Percentiles rank a stretch among this genome's conserved stretches.
Conservation (phyloP, 1,140 invertebrate genomes). For the Drosophila sproati region DNA sequence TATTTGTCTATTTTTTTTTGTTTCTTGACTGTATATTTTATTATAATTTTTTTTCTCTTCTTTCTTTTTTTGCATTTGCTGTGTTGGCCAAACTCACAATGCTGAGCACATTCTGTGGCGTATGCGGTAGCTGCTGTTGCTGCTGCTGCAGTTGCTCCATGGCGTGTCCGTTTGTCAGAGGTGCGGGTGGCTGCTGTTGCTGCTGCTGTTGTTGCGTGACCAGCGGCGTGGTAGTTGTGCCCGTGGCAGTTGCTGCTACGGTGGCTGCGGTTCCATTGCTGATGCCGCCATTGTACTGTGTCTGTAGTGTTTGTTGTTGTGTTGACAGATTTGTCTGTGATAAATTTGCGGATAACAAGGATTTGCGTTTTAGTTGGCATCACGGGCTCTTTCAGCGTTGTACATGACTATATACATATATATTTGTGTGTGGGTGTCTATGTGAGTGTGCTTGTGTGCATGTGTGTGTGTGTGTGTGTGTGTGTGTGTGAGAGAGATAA, state of each 20-base stretch:
- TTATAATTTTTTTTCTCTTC: conserved; percentile 60
- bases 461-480: conserved; percentile 5
- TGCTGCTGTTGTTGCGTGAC: conserved; percentile 53
- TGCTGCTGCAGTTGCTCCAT: conserved; percentile 72
- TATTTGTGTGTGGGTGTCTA: conserved; percentile 22
- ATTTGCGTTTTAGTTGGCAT: conserved; percentile 79
- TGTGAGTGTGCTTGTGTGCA: conserved; percentile 24
- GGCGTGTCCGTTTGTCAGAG: conserved; percentile 79
- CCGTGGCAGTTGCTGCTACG: conserved; percentile 38
- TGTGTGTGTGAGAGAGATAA: conserved; percentile 21
- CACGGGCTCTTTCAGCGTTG: conserved; percentile 38
- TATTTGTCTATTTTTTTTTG: conserved; percentile 6
- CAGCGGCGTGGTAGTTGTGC: conserved; percentile 45
- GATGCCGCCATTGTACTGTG: conserved; percentile 74
- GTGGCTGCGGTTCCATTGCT: conserved; percentile 44
- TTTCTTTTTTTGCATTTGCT: conserved; percentile 28
- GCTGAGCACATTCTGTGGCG: conserved; percentile 79
- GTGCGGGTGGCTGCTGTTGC: conserved; percentile 48
- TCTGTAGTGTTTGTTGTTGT: conserved; percentile 67
- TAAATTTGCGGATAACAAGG: conserved; percentile 83
- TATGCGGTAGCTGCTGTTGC: conserved; percentile 67
- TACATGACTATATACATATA: conserved; percentile 27
- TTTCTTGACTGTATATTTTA: conserved; percentile 68
- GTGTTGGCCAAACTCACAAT: conserved; percentile 72
- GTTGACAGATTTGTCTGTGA: conserved; percentile 84